Conservation (phyloP, 2,797 vertebrate species). For the Falco cherrug region DNA sequence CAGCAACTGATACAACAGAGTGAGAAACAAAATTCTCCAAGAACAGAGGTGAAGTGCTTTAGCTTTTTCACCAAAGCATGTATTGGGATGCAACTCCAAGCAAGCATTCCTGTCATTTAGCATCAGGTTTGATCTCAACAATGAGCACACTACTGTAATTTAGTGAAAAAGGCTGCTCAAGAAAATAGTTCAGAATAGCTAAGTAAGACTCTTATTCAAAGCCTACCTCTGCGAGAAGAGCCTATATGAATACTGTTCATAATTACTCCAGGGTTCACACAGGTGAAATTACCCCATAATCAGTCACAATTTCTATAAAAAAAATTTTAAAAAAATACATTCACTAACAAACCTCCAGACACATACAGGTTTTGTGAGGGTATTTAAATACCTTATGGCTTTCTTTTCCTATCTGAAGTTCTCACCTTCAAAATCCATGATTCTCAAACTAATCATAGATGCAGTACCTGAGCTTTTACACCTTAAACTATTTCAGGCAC, state of each 20-base stretch:
- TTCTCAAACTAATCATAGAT: not conserved
- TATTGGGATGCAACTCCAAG: not conserved
- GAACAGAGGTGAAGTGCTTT: not conserved
- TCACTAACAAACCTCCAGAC: not conserved
- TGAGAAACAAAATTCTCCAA: not conserved
- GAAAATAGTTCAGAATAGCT: not conserved
- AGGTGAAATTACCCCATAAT: not conserved
- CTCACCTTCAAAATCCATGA: not conserved
- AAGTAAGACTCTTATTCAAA: not conserved
- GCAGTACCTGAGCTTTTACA: not conserved
- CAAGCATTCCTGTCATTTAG: not conserved
- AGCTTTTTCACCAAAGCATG: not conserved
- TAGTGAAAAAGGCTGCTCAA: not conserved
- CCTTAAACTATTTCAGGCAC: not conserved
- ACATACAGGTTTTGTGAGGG: not conserved
- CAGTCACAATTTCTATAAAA: not conserved
- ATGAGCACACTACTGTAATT: not conserved
- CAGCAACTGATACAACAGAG: not conserved
- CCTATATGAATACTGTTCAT: not conserved
- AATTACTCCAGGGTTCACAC: not conserved
- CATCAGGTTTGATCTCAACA: not conserved
- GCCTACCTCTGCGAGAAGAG: not conserved
- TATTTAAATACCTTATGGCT: not conserved
- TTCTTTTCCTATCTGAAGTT: not conserved
- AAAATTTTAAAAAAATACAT: not conserved